phyloP scores from a whole-genome alignment of 2,888 invertebrate genomes.

The Meganola albula region DNA sequence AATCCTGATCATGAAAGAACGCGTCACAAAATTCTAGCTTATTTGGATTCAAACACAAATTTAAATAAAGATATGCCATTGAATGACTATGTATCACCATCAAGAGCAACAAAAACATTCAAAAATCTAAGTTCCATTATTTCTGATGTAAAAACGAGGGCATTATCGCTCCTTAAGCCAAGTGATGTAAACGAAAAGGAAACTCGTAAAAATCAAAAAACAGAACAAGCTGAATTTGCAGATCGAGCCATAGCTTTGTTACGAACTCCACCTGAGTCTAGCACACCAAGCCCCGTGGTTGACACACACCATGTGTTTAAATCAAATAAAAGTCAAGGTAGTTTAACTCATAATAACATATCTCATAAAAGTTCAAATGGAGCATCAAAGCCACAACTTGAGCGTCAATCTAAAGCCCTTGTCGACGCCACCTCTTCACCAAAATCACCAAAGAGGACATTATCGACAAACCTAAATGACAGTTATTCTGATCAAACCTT shows the following conservation, averaged over 20 bases:
- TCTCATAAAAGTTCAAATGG: conserved; percentile 5
- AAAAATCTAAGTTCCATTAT: conserved; percentile 62
- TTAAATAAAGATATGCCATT: conserved; percentile 32
- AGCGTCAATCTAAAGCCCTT: conserved; percentile 1
- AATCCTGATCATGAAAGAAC: conserved; percentile 64
- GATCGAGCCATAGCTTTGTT: conserved; percentile 49
- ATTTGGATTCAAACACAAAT: conserved; percentile 55
- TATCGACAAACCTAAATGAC: conserved; percentile 21
- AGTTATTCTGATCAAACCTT: conserved; percentile 33
- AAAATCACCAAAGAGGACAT: conserved; percentile 12
- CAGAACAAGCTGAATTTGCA: conserved; percentile 39
- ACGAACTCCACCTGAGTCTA: conserved; percentile 55
- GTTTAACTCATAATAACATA: conserved; percentile 9
- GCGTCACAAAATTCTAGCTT: conserved; percentile 60
- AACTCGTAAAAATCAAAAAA: conserved; percentile 39
- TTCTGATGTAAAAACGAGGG: conserved; percentile 73
- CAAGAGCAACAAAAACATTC: conserved; percentile 42
- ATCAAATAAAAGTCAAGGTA: too few species aligned
- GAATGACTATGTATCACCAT: conserved; percentile 49
- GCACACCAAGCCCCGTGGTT: conserved; percentile 38
- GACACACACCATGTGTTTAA: conserved; percentile 24
- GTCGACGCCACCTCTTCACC: conserved; percentile 8
- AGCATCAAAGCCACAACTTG: conserved; percentile 4
- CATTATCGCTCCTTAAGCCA: conserved; percentile 68
- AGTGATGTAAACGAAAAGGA: conserved; percentile 42